Percentiles rank a stretch among this genome's conserved stretches.
phyloP scores from a whole-genome alignment of 2,888 invertebrate genomes.

The Zaprionus obscuricornis region DNA sequence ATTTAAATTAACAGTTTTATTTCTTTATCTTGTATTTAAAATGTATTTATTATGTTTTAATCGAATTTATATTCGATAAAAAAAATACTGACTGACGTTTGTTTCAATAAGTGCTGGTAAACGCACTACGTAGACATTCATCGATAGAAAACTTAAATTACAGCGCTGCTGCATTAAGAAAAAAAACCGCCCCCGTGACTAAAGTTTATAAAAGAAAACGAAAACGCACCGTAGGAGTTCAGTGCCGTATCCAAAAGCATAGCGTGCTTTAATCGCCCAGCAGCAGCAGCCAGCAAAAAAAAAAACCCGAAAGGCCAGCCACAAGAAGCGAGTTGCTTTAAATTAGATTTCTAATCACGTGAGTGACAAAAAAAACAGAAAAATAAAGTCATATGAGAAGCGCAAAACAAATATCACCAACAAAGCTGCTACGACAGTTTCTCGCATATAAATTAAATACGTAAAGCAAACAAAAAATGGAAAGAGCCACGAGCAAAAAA shows the following conservation, averaged over 20 bases:
- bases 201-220: constrained; percentile 72
- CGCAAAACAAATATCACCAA: constrained; percentile 22
- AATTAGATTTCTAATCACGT: constrained; percentile 91
- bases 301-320: constrained; percentile 83
- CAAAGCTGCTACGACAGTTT: constrained; percentile 61
- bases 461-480: constrained; percentile 13
- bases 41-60: too few species aligned
- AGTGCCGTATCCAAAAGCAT: constrained; percentile 69
- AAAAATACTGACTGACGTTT: too few species aligned
- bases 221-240: constrained; percentile 57
- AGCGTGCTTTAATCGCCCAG: constrained; percentile 63
- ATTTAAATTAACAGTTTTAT: constrained; percentile 8
- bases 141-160: constrained; percentile 24
- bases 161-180: constrained; percentile 12
- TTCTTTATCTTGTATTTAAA: too few species aligned
- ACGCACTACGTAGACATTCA: neutral
- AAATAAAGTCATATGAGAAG: constrained; percentile 70
- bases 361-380: constrained; percentile 85
- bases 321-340: constrained; percentile 87
- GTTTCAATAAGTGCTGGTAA: constrained; percentile 14
- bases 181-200: constrained; percentile 64
- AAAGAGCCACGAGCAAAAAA: constrained; percentile 15
- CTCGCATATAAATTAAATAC: constrained; percentile 1
- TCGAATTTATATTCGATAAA: too few species aligned
- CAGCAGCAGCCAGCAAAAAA: constrained; percentile 69